Base-by-base conservation (phyloP, 2,888 invertebrate genomes). In the Synanthedon tipuliformis region DNA sequence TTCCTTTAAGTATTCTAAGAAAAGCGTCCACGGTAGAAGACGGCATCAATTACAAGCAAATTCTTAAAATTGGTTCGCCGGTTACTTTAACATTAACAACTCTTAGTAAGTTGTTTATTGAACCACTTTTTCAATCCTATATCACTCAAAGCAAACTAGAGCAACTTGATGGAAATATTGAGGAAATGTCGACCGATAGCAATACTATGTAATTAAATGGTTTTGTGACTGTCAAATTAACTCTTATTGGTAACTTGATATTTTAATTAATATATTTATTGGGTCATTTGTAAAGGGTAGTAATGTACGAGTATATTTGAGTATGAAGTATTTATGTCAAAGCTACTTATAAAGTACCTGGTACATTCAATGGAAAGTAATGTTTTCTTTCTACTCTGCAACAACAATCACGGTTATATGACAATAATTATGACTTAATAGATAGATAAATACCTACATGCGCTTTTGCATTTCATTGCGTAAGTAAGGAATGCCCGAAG, bases 101-200 rank as follows among this genome's bases (percentile, higher is more conserved):
- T 12, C 34, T 23, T 50, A 49, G 16, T 40, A 18, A 18, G 50
- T 50, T 41, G 53, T 53, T 53, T 50, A 53, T 45, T 45, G 15
- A 45, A 45, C 45, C 45, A 45, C 45, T 45, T 45, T 34, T 45
- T 45, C 45, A 13, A 8, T 45, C n/a, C 45, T 45, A 45, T 15
- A 45, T 45, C 45, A 48, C 27, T 48, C 41, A 13, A 45, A n/a
- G 50, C 27, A 40, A 18, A 52, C 60, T 59, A 59, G 57, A 57
- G 59, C 58, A 55, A 58, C 56, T 53, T 62, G 65, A 65, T 62
- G 60, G 68, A 69, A 64, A 65, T 72, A 73, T 73, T 63, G 64
- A 68, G 71, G 71, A 72, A 72, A 60, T 65, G 52, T 45, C 45
- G 15, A 15, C 45, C 45, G 45, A 15, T 45, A 45, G 45, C n/a